Percentiles rank a stretch among this genome's conserved stretches.
phyloP scores from a whole-genome alignment of 1,140 invertebrate genomes.

The Ladona fulva region DNA sequence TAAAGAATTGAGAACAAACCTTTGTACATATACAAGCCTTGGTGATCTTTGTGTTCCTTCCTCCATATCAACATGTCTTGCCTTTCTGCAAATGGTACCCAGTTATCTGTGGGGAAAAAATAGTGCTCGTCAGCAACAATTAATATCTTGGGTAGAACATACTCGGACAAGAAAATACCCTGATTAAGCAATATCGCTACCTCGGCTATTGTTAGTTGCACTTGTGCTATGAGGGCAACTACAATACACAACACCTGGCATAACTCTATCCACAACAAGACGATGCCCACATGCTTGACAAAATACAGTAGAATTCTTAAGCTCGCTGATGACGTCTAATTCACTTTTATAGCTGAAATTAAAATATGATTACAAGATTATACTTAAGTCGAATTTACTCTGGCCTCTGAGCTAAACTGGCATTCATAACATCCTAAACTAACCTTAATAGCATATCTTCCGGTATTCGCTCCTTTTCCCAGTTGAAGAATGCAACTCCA shows the following conservation, averaged over 20 bases:
- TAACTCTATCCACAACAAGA: constrained; percentile 45
- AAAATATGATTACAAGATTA: neutral
- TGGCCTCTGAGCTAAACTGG: too few species aligned
- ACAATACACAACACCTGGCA: constrained; percentile 46
- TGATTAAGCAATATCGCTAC: too few species aligned
- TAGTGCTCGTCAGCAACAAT: neutral
- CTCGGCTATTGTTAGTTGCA: too few species aligned
- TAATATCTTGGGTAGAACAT: too few species aligned
- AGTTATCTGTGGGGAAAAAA: constrained; percentile 38
- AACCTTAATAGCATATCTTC: constrained; percentile 42
- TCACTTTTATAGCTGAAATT: constrained; percentile 37
- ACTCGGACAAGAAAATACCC: too few species aligned
- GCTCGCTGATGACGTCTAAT: constrained; percentile 41
- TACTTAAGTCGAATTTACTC: neutral
- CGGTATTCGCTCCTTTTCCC: constrained; percentile 43
- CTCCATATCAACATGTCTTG: constrained; percentile 74
- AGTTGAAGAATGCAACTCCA: constrained; percentile 39
- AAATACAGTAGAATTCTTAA: constrained; percentile 46
- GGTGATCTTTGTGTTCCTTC: constrained; percentile 48
- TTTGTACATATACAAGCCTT: constrained; percentile 70
- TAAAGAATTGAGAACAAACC: constrained; percentile 31
- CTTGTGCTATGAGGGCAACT: constrained; percentile 27
- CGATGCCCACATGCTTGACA: constrained; percentile 49
- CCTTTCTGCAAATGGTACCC: constrained; percentile 70
- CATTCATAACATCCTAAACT: neutral